phyloP scores from a whole-genome alignment of 2,113 vertebrate species.

The Pipa parva region DNA sequence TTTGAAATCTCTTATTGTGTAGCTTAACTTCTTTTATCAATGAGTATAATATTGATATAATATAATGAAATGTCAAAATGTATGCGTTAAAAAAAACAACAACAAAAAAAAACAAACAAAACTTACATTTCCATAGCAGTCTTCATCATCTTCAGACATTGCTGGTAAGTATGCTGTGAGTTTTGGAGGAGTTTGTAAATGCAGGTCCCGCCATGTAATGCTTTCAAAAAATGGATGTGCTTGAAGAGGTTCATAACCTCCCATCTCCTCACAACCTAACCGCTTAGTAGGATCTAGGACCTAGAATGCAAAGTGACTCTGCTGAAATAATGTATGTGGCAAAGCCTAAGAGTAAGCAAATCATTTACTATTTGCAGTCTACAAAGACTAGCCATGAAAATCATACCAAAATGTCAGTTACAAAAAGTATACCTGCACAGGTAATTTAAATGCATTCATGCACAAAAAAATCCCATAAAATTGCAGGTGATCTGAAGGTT shows the following conservation, averaged over 20 bases:
- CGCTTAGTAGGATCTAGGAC: slow-evolving; percentile 88
- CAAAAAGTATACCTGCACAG: too few relatives aligned
- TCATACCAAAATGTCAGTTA: too few relatives aligned
- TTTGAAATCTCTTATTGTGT: too few relatives aligned
- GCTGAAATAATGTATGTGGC: slow-evolving; percentile 21
- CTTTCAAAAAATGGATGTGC: slow-evolving; percentile 91
- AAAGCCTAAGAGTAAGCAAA: too few relatives aligned
- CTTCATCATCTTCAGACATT: slow-evolving; percentile 98
- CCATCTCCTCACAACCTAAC: slow-evolving; percentile 95
- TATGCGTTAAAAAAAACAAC: not conserved
- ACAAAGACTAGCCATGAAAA: too few relatives aligned
- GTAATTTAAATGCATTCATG: too few relatives aligned
- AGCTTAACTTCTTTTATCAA: not conserved
- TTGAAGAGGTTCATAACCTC: slow-evolving; percentile 83
- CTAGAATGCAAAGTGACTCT: slow-evolving; percentile 54
- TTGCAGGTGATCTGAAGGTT: too few relatives aligned
- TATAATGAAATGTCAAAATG: not conserved
- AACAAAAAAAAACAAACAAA: not conserved
- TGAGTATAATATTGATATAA: not conserved
- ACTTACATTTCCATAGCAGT: slow-evolving; percentile 96
- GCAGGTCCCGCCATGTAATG: slow-evolving; percentile 85
- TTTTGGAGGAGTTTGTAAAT: slow-evolving; percentile 90
- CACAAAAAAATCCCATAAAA: too few relatives aligned
- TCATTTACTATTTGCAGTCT: too few relatives aligned
- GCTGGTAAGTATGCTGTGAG: slow-evolving; percentile 94